Evolutionary conservation across 2,888 invertebrate species (phyloP).

Genomic region (Andrena chrysosceles): DNA sequence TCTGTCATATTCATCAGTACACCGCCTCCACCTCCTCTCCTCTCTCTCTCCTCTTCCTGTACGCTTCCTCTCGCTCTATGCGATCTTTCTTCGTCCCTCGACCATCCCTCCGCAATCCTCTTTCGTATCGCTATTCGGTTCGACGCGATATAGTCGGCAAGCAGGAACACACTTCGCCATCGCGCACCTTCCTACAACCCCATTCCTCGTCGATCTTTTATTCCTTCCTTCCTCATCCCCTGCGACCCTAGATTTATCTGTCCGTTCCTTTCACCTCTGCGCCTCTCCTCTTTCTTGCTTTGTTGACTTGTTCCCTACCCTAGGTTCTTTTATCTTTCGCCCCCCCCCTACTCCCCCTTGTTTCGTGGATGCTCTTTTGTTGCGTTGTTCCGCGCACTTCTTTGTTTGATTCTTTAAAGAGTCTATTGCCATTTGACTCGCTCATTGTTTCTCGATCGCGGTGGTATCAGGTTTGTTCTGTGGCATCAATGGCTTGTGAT

Average conservation of each 20-base stretch:
- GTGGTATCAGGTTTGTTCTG: constrained; percentile 9
- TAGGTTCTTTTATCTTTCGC: neutral
- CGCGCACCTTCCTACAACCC: constrained; percentile 4
- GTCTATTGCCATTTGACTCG: neutral
- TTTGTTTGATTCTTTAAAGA: neutral
- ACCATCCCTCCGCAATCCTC: neutral
- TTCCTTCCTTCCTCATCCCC: constrained; percentile 5
- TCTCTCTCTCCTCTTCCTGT: constrained; percentile 24
- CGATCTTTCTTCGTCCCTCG: neutral
- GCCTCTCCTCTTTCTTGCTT: neutral
- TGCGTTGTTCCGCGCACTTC: constrained; percentile 10
- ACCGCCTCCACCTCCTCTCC: constrained; percentile 22
- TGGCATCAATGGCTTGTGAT: neutral
- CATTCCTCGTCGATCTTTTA: constrained; percentile 3
- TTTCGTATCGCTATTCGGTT: constrained; percentile 1
- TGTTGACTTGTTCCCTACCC: neutral
- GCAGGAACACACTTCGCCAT: constrained; percentile 11
- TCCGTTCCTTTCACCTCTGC: constrained; percentile 15
- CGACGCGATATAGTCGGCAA: constrained; percentile 22
- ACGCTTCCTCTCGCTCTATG: neutral
- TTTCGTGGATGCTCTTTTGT: constrained; percentile 22
- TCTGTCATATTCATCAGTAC: constrained; percentile 77
- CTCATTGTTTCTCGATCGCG: neutral
- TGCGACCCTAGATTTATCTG: neutral
- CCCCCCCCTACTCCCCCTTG: neutral